A percentile compares a stretch with the other conserved stretches of the same genome.
phyloP scores from a whole-genome alignment of 2,113 vertebrate species.

The Phrynosoma platyrhinos region DNA sequence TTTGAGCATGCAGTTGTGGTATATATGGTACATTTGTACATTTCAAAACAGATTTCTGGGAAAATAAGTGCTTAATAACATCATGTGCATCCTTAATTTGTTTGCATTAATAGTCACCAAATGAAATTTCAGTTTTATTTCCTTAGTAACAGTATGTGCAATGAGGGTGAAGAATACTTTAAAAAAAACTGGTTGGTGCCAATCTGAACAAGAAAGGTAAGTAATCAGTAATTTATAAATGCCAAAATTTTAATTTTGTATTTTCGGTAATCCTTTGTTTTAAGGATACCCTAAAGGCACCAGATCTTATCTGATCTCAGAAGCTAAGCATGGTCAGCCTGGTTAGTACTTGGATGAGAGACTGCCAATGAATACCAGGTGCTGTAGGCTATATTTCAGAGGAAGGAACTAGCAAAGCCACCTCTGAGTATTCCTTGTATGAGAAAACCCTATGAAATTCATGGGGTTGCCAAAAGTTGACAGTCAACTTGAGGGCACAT shows the following conservation, averaged over 20 bases:
- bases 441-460: no score
- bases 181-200: neutral
- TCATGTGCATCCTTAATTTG: neutral
- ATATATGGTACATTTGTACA: conserved; percentile 56
- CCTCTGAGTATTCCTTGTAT: no score
- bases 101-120: neutral
- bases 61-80: neutral
- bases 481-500: no score
- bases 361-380: no score
- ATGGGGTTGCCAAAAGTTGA: no score
- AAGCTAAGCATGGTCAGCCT: no score
- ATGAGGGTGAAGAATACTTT: neutral
- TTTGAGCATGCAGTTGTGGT: conserved; percentile 67
- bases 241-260: neutral
- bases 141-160: conserved; percentile 11
- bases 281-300: neutral
- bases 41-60: conserved; percentile 66
- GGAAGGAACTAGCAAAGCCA: no score
- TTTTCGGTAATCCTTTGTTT: neutral
- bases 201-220: neutral
- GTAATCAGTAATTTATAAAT: neutral
- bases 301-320: no score
- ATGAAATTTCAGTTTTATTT: conserved; percentile 27
- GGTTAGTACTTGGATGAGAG: no score
- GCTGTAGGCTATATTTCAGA: no score